A percentile compares a stretch with the other conserved stretches of the same genome.
phyloP scores from a whole-genome alignment of 2,113 vertebrate genomes.

The Vombatus ursinus region DNA sequence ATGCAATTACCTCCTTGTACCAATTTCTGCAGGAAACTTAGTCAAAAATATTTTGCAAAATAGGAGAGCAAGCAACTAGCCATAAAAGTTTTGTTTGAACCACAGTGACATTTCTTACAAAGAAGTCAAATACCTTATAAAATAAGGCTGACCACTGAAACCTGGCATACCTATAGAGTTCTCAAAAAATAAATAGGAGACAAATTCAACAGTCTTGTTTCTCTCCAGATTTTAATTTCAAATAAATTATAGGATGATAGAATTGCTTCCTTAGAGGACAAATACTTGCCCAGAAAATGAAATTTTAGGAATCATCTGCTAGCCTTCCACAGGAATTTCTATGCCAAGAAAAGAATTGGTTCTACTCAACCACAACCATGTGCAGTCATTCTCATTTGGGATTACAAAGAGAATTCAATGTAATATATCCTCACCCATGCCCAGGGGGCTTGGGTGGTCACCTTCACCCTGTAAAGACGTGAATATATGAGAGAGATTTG shows the following conservation, averaged over 20 bases:
- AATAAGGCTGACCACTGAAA: neutral
- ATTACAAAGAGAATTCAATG: neutral
- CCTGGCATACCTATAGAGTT: neutral
- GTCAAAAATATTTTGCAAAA: neutral
- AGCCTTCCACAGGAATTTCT: neutral
- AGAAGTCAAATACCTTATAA: neutral
- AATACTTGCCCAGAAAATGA: neutral
- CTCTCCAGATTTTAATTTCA: neutral
- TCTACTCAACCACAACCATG: neutral
- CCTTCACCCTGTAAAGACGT: neutral
- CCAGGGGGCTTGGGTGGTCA: neutral
- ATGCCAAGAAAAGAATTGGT: neutral
- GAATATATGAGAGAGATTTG: neutral
- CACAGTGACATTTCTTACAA: neutral
- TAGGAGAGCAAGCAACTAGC: neutral
- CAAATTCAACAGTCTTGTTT: neutral
- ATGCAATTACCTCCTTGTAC: neutral
- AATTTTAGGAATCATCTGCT: neutral
- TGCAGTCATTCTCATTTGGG: neutral
- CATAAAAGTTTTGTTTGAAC: neutral
- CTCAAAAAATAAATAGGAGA: neutral
- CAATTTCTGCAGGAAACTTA: neutral
- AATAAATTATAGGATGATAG: neutral
- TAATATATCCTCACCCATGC: neutral
- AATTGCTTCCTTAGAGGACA: neutral